Conservation (phyloP, 2,888 invertebrate species). For the Heliconius ethilla region DNA sequence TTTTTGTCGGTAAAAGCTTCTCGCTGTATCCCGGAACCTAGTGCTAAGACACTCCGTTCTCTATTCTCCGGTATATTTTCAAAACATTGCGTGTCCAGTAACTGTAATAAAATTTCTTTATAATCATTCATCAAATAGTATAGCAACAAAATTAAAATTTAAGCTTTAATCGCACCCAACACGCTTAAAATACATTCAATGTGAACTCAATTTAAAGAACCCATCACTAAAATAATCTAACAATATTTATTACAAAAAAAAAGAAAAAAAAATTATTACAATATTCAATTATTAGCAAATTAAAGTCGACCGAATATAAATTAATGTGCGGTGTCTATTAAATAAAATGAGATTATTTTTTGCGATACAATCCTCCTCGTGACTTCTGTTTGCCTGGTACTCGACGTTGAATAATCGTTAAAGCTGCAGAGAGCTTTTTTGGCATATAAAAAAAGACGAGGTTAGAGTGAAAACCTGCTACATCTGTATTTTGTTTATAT, state of each 20-base stretch:
- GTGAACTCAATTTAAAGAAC: too few relatives aligned
- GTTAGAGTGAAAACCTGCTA: too few relatives aligned
- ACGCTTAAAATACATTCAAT: neutral
- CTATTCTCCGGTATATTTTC: too few relatives aligned
- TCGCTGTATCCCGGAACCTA: too few relatives aligned
- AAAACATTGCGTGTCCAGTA: too few relatives aligned
- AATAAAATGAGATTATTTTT: constrained; percentile 40
- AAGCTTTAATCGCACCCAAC: neutral
- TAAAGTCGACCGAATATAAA: constrained; percentile 12
- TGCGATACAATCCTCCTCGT: constrained; percentile 37
- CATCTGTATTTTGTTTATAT: too few relatives aligned
- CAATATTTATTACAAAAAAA: neutral
- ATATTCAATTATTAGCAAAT: neutral
- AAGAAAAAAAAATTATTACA: neutral
- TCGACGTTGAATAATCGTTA: constrained; percentile 23
- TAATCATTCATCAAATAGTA: too few relatives aligned
- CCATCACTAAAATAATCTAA: neutral
- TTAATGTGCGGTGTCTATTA: constrained; percentile 17
- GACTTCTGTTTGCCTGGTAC: constrained; percentile 44
- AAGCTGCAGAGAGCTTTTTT: constrained; percentile 38
- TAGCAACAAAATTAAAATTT: neutral
- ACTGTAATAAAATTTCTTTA: too few relatives aligned
- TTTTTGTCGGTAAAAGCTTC: too few relatives aligned
- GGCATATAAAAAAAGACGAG: too few relatives aligned
- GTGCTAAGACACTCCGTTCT: too few relatives aligned